phyloP scores from a whole-genome alignment of 2,797 vertebrate species.

The Esox masquinongy region DNA sequence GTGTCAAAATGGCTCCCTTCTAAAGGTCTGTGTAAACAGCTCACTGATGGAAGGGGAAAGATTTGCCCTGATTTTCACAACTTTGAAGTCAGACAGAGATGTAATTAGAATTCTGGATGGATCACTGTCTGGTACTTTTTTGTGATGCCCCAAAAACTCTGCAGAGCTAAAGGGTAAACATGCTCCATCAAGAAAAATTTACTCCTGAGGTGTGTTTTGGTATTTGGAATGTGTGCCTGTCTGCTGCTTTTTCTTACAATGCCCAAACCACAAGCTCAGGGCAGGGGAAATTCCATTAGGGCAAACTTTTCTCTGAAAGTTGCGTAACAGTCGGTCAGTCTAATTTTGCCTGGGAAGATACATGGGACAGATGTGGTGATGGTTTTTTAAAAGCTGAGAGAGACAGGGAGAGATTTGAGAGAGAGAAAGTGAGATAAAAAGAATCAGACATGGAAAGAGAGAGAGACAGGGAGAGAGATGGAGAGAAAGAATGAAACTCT shows the following conservation, averaged over 20 bases:
- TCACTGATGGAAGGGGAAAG: constrained; percentile 55
- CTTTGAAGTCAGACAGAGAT: constrained; percentile 65
- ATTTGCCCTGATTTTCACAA: constrained; percentile 59
- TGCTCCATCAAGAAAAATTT: constrained; percentile 20
- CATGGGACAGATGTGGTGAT: constrained; percentile 38
- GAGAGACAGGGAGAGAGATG: too few relatives aligned
- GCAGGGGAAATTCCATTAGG: neutral
- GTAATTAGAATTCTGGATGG: constrained; percentile 56
- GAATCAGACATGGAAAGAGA: too few relatives aligned
- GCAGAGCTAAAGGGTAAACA: constrained; percentile 17
- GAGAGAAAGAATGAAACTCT: too few relatives aligned
- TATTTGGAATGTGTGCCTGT: neutral
- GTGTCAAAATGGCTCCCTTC: constrained; percentile 56
- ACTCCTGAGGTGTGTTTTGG: neutral
- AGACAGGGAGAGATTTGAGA: neutral
- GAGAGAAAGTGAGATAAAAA: neutral
- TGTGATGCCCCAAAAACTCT: constrained; percentile 7
- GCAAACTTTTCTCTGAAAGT: constrained; percentile 18
- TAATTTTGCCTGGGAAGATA: constrained; percentile 23
- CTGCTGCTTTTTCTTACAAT: neutral
- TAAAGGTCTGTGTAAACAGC: constrained; percentile 64
- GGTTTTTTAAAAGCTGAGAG: constrained; percentile 51
- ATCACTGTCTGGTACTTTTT: constrained; percentile 2
- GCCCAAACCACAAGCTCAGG: neutral
- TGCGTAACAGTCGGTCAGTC: constrained; percentile 26